Base-by-base conservation (phyloP, 2,888 invertebrate species). In the Hylaea fasciaria region DNA sequence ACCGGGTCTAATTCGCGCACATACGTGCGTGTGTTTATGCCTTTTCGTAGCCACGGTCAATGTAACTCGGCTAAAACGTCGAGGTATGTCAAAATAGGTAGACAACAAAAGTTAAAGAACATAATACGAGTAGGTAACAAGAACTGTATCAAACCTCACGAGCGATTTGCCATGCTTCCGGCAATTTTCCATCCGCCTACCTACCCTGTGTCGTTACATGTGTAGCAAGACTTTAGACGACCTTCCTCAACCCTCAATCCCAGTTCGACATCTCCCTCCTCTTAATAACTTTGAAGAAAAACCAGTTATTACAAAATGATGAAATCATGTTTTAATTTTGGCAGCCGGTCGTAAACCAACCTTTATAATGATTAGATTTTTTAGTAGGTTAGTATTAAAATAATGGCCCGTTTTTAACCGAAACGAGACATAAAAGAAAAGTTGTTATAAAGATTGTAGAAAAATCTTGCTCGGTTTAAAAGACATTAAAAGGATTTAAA, bases 331-430 rank as follows among this genome's bases (percentile, higher is more conserved):
- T 58, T 57, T 62, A 64, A 64, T 64, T 64, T 62, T 45, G 62
- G 43, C 54, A 22, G 35, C 28, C 39, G 50, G 58, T 61, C 60
- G 58, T 61, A 65, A 68, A 65, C 54, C 63, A 52, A 52, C 50
- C 48, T 68, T 65, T 65, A 67, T 61, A 64, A 62, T 66, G 66
- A 66, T 67, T 64, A 62, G 48, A 60, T 58, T 61, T 67, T 63
- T 64, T 58, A 56, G 29, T 17, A 50, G 43, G 40, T 12, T 44
- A 43, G 37, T 49, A 50, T 58, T 62, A 62, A 64, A 59, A 64
- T 62, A 50, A 64, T 56, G 48, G 43, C 51, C 11, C 29, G 35
- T 32, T 41, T 64, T 49, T 40, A 49, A 62, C 29, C 47, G 53
- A 57, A 63, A 62, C 51, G 57, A 51, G 44, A 40, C 47, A 52